These are phyloP conservation scores for Erebia palarica DNA, from an alignment of 2,888 invertebrate genomes.

Conservation along the genomic window DNA sequence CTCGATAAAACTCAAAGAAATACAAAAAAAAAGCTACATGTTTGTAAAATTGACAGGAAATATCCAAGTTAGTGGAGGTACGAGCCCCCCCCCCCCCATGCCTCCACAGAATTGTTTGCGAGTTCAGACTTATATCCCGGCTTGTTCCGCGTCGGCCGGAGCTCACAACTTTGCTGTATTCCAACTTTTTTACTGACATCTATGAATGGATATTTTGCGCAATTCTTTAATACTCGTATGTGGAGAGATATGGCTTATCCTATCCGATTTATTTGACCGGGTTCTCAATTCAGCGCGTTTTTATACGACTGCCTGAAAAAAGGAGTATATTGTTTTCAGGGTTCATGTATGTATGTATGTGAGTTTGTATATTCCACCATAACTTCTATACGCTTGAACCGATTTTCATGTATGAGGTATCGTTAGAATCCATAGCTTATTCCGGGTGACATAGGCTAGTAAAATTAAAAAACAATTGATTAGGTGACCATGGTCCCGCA, in stretches of 20 bases:
- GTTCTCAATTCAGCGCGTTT: no score
- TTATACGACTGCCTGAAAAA: no score
- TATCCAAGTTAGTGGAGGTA: conserved; percentile 2
- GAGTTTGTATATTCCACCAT: no score
- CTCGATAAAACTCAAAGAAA: neutral
- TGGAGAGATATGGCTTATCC: neutral
- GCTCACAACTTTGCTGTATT: conserved; percentile 1
- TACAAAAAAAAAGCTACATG: neutral
- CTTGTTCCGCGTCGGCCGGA: neutral
- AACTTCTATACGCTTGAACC: no score
- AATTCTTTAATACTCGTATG: neutral
- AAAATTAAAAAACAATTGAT: no score
- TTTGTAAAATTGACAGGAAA: conserved; percentile 4
- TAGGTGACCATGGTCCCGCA: no score
- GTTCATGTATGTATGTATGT: no score
- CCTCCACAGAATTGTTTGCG: neutral
- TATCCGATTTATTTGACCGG: neutral
- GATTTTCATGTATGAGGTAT: no score
- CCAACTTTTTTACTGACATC: neutral
- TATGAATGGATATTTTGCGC: neutral
- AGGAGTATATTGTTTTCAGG: no score
- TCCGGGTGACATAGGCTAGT: no score
- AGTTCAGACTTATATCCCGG: conserved; percentile 1
- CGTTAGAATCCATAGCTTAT: no score
- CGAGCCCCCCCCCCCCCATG: neutral